These are phyloP conservation scores for Ischnura elegans DNA, from an alignment of 2,888 invertebrate species.

Conservation along the genomic window DNA sequence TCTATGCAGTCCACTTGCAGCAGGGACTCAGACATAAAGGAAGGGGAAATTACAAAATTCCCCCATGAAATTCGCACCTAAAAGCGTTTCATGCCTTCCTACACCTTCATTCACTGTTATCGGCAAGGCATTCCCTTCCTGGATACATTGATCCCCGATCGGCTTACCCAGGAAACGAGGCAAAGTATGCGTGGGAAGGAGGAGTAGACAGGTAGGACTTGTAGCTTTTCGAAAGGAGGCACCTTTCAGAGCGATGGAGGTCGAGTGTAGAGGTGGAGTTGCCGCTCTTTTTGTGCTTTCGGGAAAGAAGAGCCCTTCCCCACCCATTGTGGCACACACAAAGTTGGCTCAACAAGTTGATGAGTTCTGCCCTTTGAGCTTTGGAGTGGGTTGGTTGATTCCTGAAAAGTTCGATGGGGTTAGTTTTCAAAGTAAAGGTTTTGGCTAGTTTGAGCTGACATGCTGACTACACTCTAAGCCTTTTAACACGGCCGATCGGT, in stretches of 20 bases:
- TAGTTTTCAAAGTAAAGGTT: conserved; percentile 38
- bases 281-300: background rate
- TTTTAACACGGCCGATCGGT: background rate
- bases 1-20: too few relatives aligned
- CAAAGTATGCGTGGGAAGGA: background rate
- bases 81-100: background rate
- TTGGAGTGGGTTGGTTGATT: background rate
- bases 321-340: background rate
- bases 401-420: conserved; percentile 26
- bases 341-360: conserved; percentile 38
- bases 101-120: background rate
- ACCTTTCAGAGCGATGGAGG: background rate
- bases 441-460: conserved; percentile 4
- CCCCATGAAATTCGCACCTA: background rate
- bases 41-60: background rate
- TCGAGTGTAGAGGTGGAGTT: background rate
- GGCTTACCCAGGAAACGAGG: background rate
- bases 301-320: background rate
- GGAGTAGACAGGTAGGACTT: background rate
- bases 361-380: conserved; percentile 38
- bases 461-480: background rate
- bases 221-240: background rate
- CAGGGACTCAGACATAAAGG: background rate
- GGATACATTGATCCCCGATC: conserved; percentile 1
- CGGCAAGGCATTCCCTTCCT: background rate